These are phyloP conservation scores for Cantharis flavilabris DNA, from an alignment of 2,888 invertebrate species.

Conservation along the genomic window DNA sequence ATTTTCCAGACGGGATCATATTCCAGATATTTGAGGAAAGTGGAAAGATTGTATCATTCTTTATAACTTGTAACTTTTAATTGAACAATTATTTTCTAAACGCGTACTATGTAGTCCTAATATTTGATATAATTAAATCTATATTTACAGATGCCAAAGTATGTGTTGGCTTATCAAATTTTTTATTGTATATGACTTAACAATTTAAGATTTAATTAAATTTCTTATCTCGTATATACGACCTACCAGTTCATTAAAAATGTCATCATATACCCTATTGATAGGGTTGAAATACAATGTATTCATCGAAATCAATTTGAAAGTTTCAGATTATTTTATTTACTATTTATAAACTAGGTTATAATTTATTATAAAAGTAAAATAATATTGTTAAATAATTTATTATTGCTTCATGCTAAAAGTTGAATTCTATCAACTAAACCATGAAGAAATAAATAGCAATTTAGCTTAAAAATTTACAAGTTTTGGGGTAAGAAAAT, in stretches of 20 bases:
- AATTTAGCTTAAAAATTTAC: background rate
- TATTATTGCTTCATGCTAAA: background rate
- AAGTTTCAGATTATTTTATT: background rate
- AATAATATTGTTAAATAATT: background rate
- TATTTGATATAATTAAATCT: background rate
- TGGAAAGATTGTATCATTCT: background rate
- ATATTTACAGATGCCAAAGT: background rate
- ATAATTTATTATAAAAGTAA: background rate
- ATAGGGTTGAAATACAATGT: background rate
- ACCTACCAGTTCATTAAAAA: background rate
- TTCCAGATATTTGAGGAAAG: background rate
- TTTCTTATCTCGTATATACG: background rate
- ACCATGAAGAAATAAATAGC: background rate
- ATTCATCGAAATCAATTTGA: background rate
- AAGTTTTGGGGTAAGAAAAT: background rate
- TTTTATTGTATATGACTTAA: background rate
- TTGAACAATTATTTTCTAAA: background rate
- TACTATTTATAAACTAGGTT: too few species aligned
- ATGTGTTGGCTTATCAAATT: background rate
- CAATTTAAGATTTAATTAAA: background rate
- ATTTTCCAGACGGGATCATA: background rate
- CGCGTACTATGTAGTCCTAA: background rate
- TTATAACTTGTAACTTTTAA: background rate
- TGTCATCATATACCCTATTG: background rate
- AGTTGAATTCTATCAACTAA: background rate